Evolutionary conservation across 2,113 vertebrate species (phyloP).

Genomic region (Meriones unguiculatus): DNA sequence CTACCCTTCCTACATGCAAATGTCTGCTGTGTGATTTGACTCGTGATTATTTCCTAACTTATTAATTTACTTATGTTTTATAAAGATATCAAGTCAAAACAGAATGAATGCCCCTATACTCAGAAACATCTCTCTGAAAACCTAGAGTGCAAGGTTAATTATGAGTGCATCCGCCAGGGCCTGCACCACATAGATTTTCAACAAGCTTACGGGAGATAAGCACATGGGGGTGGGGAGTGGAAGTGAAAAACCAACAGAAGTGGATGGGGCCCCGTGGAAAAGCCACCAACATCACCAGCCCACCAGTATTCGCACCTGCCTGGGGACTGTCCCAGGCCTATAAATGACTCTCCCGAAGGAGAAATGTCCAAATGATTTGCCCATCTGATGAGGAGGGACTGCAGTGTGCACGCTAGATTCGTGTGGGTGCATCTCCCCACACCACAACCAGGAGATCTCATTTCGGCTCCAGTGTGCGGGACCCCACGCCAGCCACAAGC

Average conservation of each 20-base stretch:
- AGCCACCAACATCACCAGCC: neutral
- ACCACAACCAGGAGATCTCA: neutral
- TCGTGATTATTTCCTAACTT: neutral
- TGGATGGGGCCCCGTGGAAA: neutral
- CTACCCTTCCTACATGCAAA: constrained; percentile 6
- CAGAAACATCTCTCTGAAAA: neutral
- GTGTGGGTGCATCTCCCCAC: neutral
- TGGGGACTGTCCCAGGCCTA: constrained; percentile 4
- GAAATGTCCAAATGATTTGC: neutral
- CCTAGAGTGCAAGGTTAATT: neutral
- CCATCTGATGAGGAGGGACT: neutral
- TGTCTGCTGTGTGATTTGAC: neutral
- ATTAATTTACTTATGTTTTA: constrained; percentile 29
- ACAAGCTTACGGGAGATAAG: neutral
- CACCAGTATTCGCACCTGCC: neutral
- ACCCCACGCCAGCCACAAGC: neutral
- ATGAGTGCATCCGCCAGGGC: neutral
- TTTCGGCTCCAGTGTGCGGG: neutral
- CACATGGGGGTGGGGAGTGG: too few relatives aligned
- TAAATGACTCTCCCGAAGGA: constrained; percentile 22
- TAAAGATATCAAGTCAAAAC: constrained; percentile 16
- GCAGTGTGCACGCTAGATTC: neutral
- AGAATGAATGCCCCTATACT: constrained; percentile 7
- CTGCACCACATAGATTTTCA: neutral
- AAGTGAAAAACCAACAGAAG: neutral